phyloP scores from a whole-genome alignment of 2,113 vertebrate species.

The Rhodinocichla rosea region DNA sequence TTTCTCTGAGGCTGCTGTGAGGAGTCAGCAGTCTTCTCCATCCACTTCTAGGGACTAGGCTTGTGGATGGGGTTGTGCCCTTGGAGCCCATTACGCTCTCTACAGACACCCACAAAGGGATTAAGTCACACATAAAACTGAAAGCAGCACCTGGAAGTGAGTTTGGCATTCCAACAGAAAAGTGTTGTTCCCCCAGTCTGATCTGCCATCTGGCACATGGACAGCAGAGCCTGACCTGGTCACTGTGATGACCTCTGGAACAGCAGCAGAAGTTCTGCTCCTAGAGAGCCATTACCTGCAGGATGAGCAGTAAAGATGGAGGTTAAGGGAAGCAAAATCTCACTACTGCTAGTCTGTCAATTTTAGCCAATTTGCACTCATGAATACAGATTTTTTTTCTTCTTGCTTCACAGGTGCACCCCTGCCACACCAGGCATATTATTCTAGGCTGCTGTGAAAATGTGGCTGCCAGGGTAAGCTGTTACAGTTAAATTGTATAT shows the following conservation, averaged over 20 bases:
- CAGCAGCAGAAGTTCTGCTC: neutral
- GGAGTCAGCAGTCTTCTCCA: neutral
- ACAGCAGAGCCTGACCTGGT: neutral
- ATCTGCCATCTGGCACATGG: neutral
- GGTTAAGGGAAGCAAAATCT: neutral
- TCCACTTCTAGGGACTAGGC: neutral
- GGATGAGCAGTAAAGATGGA: neutral
- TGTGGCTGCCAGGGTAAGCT: neutral
- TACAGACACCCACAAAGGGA: neutral
- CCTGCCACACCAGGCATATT: slow-evolving; percentile 25
- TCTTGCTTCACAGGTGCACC: slow-evolving; percentile 33
- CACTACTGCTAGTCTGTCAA: slow-evolving; percentile 15
- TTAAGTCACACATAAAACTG: neutral
- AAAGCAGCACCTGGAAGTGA: neutral
- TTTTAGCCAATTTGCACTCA: slow-evolving; percentile 60
- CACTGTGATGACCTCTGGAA: neutral
- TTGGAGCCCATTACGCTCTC: neutral
- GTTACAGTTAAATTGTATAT: neutral
- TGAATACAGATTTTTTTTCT: slow-evolving; percentile 44
- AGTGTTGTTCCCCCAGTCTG: accelerated
- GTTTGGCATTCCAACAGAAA: neutral
- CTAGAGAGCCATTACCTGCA: neutral
- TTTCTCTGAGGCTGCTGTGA: neutral
- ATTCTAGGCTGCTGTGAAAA: slow-evolving; percentile 35
- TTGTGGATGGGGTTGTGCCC: neutral